Evolutionary conservation across 2,797 vertebrate genomes (phyloP).

Genomic region (Poecilia velifera): DNA sequence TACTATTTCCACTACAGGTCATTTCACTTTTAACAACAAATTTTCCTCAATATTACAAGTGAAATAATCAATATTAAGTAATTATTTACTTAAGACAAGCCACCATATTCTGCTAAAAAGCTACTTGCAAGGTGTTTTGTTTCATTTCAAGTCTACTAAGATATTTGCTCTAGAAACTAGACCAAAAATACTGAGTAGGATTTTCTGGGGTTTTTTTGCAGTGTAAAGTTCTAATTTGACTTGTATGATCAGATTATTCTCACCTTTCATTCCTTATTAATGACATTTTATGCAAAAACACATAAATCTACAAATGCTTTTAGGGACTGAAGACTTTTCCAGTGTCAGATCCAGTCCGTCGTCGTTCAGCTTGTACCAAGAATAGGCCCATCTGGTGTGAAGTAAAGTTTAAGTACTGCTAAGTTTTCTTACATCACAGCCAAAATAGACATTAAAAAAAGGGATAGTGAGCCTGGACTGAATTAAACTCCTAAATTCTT

Average conservation of each 20-base stretch:
- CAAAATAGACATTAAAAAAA: conserved; percentile 12
- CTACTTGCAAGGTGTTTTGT: too few species aligned
- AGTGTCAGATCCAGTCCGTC: conserved; percentile 9
- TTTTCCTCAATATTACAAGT: too few species aligned
- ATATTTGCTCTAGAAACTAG: too few species aligned
- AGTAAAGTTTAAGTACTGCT: background rate
- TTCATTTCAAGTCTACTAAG: too few species aligned
- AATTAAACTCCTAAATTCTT: conserved; percentile 12
- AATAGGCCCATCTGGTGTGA: background rate
- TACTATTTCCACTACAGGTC: too few species aligned
- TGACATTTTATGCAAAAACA: conserved; percentile 4
- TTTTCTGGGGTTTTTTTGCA: too few species aligned
- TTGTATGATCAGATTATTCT: background rate
- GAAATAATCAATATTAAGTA: too few species aligned
- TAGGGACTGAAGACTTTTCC: background rate
- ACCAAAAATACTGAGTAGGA: too few species aligned
- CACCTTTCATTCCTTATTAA: conserved; percentile 2
- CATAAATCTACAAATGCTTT: conserved; percentile 2
- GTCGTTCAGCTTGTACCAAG: conserved; percentile 10
- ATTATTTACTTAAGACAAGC: too few species aligned
- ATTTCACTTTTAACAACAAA: too few species aligned
- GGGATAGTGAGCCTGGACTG: background rate
- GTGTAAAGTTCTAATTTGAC: background rate
- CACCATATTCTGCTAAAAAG: too few species aligned
- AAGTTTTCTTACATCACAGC: background rate